Base-by-base conservation (phyloP, 1,140 invertebrate genomes). In the Eufriesea mexicana region DNA sequence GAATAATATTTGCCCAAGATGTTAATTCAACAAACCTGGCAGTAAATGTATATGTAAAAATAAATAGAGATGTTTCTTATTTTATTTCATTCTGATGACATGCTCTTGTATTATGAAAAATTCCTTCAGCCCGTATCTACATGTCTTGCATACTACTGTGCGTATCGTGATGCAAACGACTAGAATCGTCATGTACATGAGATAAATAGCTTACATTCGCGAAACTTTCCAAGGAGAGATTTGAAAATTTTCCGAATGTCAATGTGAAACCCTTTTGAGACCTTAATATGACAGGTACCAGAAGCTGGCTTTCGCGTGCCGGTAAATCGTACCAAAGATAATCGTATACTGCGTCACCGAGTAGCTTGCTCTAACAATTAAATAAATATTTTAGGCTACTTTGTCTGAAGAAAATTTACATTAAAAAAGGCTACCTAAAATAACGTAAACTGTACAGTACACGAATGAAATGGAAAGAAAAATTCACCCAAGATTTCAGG, bases 241-340 rank as follows among this genome's bases (percentile, higher is more conserved):
- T 72, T 47, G 47, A 74, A 71, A 89, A 85, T 64, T 78, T 89
- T 35, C 82, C 88, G 28, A 86, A 72, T 9, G 79, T 87, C 4
- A 88, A 35, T 2, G 72, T 70, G 10, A 87, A 62, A 47, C 83
- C 84, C 23, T 77, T 86, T 62, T 89, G 87, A 23, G 87, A 85
- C 55, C 83, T 89, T 54, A 80, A 61, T 64, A 89, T 80, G 9
- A 89, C n/a, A 6, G 82, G 49, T 51, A 85, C 25, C n/a, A 89
- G 55, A 14, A 83, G 55, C 73, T 55, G 67, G 25, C 20, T 85
- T 14, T 87, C 78, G 18, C 55, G 72, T 8, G 79, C 59, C 23
- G 57, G 35, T 12, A 89, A 54, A 14, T 87, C 23, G 20, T 89
- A 89, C 80, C 88, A 89, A 8, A 71, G 25, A 42, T 47, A 72